phyloP scores from a whole-genome alignment of 2,888 invertebrate species.

The Pollenia amentaria region DNA sequence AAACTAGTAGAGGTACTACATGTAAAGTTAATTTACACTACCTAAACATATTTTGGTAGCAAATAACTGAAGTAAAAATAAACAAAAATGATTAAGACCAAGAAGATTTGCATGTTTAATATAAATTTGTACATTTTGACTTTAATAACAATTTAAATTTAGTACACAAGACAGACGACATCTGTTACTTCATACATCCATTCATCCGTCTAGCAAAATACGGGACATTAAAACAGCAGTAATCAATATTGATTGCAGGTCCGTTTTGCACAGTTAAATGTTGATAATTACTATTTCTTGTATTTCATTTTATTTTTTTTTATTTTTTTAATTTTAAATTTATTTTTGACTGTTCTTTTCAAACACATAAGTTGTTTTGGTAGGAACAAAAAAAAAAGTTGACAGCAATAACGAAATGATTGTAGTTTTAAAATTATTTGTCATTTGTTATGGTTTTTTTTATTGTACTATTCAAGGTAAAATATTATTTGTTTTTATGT shows the following conservation, averaged over 20 bases:
- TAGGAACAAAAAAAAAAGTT: constrained; percentile 8
- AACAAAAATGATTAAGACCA: neutral
- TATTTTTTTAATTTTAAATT: neutral
- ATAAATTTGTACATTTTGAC: constrained; percentile 32
- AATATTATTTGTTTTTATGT: constrained; percentile 1
- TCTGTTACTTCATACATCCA: constrained; percentile 29
- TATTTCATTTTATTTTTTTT: neutral
- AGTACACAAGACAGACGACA: constrained; percentile 34
- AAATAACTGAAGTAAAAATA: neutral
- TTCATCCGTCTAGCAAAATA: neutral
- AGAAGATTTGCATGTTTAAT: constrained; percentile 56
- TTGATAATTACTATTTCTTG: constrained; percentile 48
- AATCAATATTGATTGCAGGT: constrained; percentile 32
- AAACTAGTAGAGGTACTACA: constrained; percentile 20
- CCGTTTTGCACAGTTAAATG: constrained; percentile 30
- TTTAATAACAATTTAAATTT: constrained; percentile 12
- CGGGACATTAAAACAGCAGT: constrained; percentile 35
- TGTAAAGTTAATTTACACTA: neutral
- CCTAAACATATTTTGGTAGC: neutral
- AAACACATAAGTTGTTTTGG: constrained; percentile 13
- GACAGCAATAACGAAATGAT: constrained; percentile 40
- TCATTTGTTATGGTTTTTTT: constrained; percentile 43
- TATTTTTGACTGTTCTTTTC: neutral
- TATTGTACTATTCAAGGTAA: constrained; percentile 56
- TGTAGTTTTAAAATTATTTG: constrained; percentile 47